These are phyloP conservation scores for Allophyes oxyacanthae DNA, from an alignment of 2,888 invertebrate species.

Conservation along the genomic window DNA sequence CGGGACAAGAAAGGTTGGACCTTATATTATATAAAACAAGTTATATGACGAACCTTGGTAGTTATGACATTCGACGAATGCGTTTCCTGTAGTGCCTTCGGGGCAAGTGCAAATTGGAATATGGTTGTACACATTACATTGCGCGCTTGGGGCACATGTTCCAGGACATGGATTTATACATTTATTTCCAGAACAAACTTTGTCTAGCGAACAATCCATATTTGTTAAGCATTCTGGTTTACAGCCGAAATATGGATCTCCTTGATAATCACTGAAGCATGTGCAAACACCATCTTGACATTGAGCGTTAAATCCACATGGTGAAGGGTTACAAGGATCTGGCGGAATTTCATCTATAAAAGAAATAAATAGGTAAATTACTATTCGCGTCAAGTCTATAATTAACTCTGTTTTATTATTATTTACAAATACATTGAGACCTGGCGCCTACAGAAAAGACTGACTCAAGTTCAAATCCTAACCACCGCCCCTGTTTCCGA, in stretches of 20 bases:
- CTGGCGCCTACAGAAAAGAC: too few relatives aligned
- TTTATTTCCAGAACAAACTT: constrained; percentile 93
- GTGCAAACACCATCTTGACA: constrained; percentile 91
- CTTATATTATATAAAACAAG: constrained; percentile 12
- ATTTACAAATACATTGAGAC: too few relatives aligned
- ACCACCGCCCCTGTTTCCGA: too few relatives aligned
- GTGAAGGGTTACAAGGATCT: constrained; percentile 93
- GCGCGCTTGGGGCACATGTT: constrained; percentile 90
- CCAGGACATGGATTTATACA: constrained; percentile 93
- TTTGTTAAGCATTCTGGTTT: constrained; percentile 94
- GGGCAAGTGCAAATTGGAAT: constrained; percentile 92
- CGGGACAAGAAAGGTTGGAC: too few relatives aligned
- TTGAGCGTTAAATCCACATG: constrained; percentile 91
- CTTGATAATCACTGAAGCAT: constrained; percentile 92
- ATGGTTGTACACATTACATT: constrained; percentile 91
- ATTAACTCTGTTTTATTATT: too few relatives aligned
- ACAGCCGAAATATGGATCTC: constrained; percentile 93
- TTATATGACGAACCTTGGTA: constrained; percentile 84
- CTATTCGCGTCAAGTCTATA: too few relatives aligned
- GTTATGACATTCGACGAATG: constrained; percentile 91
- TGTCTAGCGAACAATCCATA: constrained; percentile 91
- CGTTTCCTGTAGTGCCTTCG: constrained; percentile 91
- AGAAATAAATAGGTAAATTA: neutral
- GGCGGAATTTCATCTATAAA: constrained; percentile 77
- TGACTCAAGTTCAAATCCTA: too few relatives aligned